phyloP scores from a whole-genome alignment of 2,113 vertebrate species.

The Ceyx margarethae region DNA sequence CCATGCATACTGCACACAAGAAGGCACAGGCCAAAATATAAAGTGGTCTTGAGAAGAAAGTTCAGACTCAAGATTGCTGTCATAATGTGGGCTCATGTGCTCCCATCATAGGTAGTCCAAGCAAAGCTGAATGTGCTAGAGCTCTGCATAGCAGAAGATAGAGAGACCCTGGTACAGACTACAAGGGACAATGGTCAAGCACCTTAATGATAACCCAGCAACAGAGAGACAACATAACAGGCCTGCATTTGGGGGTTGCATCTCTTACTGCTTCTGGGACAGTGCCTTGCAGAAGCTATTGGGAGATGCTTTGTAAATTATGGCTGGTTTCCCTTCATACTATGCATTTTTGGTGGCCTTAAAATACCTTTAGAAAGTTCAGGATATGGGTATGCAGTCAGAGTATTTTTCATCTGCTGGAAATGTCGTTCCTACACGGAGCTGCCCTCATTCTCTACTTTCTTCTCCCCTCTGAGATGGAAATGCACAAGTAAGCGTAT shows the following conservation, averaged over 20 bases:
- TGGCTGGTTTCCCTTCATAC: not conserved
- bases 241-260: not conserved
- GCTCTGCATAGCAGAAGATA: not conserved
- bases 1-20: not conserved
- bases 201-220: not conserved
- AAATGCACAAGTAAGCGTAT: slow-evolving; percentile 26
- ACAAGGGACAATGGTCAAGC: not conserved
- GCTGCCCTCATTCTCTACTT: slow-evolving; percentile 41
- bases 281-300: not conserved
- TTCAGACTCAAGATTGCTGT: not conserved
- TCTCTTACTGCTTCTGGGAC: not conserved
- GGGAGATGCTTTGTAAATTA: not conserved
- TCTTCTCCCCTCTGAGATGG: slow-evolving; percentile 35
- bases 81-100: not conserved
- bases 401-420: slow-evolving; percentile 20
- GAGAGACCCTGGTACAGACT: not conserved
- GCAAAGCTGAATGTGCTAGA: not conserved
- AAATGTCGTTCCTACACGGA: slow-evolving; percentile 7
- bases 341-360: slow-evolving; percentile 40
- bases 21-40: not conserved
- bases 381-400: slow-evolving; percentile 18
- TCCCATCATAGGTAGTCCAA: not conserved
- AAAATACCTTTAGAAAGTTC: slow-evolving; percentile 49
- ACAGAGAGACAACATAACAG: not conserved
- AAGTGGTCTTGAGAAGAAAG: not conserved